Evolutionary conservation across 1,140 invertebrate genomes (phyloP).

Genomic region (Drosophila subobscura): DNA sequence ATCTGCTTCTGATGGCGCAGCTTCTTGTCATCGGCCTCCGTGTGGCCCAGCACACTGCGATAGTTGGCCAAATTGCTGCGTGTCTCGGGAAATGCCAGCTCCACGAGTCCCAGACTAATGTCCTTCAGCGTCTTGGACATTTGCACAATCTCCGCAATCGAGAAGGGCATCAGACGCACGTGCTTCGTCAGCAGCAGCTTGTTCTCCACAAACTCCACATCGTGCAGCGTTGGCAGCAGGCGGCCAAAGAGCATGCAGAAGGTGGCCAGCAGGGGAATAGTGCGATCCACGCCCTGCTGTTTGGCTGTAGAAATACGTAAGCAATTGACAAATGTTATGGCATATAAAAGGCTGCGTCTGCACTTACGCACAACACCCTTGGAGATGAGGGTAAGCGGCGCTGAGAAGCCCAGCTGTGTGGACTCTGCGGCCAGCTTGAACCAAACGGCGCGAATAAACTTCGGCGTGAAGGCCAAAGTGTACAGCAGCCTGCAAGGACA

Average conservation of each 20-base stretch:
- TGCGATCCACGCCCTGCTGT: conserved; percentile 87
- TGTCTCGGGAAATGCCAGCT: conserved; percentile 94
- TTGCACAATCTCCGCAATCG: conserved; percentile 85
- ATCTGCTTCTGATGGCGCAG: conserved; percentile 84
- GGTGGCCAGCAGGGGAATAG: conserved; percentile 91
- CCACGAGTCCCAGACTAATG: conserved; percentile 94
- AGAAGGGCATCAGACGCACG: conserved; percentile 81
- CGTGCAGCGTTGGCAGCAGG: conserved; percentile 93
- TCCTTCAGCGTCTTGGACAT: conserved; percentile 90
- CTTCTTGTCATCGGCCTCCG: conserved; percentile 71
- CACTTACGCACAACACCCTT: conserved; percentile 83
- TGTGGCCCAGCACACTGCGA: conserved; percentile 83
- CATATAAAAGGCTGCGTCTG: neutral
- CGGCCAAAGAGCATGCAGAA: conserved; percentile 94
- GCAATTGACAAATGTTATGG: neutral
- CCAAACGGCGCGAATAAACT: conserved; percentile 93
- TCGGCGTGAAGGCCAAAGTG: conserved; percentile 92
- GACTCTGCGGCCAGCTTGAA: conserved; percentile 85
- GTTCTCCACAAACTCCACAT: conserved; percentile 91
- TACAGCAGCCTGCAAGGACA: conserved; percentile 88
- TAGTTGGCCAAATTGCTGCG: conserved; percentile 85
- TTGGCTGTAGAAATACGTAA: conserved; percentile 82
- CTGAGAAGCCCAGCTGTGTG: conserved; percentile 83
- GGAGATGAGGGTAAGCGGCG: conserved; percentile 76
- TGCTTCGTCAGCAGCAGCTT: conserved; percentile 59